These are phyloP conservation scores for Onychomys leucogaster DNA, from an alignment of 2,797 vertebrate genomes.

Conservation along the genomic window DNA sequence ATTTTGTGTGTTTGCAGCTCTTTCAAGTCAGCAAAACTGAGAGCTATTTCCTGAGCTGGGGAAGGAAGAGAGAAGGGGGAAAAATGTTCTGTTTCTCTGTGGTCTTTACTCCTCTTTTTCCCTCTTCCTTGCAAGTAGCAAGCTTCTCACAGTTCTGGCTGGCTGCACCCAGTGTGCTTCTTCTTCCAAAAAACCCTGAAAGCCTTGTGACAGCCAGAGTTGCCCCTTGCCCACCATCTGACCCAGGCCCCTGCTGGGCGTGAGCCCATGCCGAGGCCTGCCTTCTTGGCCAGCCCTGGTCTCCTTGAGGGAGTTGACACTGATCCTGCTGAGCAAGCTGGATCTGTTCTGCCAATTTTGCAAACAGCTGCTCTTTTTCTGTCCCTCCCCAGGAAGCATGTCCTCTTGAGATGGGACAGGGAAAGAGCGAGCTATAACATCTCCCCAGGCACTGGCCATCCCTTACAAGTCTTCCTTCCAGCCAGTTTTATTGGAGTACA, in stretches of 20 bases:
- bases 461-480: no score
- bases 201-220: neutral
- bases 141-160: neutral
- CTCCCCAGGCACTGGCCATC: neutral
- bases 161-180: accelerated
- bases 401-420: neutral
- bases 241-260: neutral
- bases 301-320: neutral
- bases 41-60: neutral
- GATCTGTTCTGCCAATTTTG: neutral
- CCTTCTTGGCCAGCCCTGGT: neutral
- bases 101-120: neutral
- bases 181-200: neutral
- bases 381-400: neutral
- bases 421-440: neutral
- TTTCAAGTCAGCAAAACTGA: neutral
- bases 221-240: neutral
- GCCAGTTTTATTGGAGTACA: neutral
- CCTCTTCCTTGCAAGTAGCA: neutral
- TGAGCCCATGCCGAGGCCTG: neutral
- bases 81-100: neutral
- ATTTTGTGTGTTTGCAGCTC: slow-evolving; percentile 58
- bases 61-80: neutral
- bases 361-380: neutral
- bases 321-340: neutral